Base-by-base conservation (phyloP, 2,113 vertebrate genomes). In the Diphyllodes magnificus region DNA sequence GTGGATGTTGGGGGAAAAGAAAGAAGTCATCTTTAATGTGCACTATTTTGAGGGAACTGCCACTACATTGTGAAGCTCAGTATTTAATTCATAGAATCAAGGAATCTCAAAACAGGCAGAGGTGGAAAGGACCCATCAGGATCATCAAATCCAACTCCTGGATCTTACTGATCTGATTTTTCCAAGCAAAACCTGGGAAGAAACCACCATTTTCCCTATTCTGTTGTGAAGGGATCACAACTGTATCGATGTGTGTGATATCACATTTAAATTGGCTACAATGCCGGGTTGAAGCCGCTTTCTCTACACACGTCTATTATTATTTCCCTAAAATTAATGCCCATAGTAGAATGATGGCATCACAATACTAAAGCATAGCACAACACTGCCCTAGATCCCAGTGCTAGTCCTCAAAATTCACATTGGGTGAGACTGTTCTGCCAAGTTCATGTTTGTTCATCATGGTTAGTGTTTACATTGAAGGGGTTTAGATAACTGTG, bases 181-280 rank as follows among this genome's bases (percentile, higher is more conserved):
- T 28, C 19, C 11, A 33, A 39, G 28, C 3, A 73, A 21, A 21
- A 82, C 37, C 9, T 27, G 16, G 70, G 17, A 56, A 50, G 6
- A 86, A 35, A n/a, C 9, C 45, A 69, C 15, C 8, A 21, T 42
- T 60, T 30, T 1, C 10, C 8, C 15, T 17, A 16, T 24, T 56
- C 7, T 11, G 3, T 13, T 47, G 13, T 51, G 39, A 59, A 39
- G 11, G 16, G 40, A 65, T 44, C 24, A 22, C 35, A 70, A 24
- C 30, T 33, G 4, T 33, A 20, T 50, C 0, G 0, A 18, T 30
- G 7, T 22, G 10, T 24, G 11, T 8, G 42, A 53, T 42, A 42
- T 4, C 33, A 39, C 1, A 39, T 47, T 77, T 83, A 71, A 54
- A 54, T 28, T 33, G 7, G 8, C 39, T 75, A 44, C 5, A 40